A percentile compares a stretch with the other conserved stretches of the same genome.
phyloP scores from a whole-genome alignment of 2,888 invertebrate species.

The Chrysodeixis includens region DNA sequence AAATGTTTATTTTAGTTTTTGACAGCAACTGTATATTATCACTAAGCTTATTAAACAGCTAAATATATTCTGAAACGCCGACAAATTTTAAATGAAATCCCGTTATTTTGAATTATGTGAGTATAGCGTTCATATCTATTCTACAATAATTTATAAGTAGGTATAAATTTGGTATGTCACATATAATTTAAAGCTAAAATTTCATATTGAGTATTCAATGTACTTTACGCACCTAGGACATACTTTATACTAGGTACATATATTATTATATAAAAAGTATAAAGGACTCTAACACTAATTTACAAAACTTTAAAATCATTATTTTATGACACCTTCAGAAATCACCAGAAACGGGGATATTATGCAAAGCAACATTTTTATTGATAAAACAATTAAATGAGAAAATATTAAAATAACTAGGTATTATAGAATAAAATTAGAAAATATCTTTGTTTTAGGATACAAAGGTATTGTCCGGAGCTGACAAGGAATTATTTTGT shows the following conservation, averaged over 20 bases:
- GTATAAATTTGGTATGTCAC: slow-evolving; percentile 59
- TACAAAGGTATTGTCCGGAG: neutral
- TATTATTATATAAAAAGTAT: slow-evolving; percentile 56
- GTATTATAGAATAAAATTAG: slow-evolving; percentile 9
- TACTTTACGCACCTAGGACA: slow-evolving; percentile 45
- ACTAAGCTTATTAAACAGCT: neutral
- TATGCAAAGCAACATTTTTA: slow-evolving; percentile 37
- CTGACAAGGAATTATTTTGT: no score
- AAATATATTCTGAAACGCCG: neutral
- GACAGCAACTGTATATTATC: neutral
- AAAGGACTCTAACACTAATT: slow-evolving; percentile 61
- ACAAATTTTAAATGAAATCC: neutral
- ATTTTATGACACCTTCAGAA: slow-evolving; percentile 59
- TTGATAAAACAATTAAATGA: slow-evolving; percentile 3
- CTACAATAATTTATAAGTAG: slow-evolving; percentile 55
- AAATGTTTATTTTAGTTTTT: neutral
- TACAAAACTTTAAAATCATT: slow-evolving; percentile 62
- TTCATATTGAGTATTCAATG: slow-evolving; percentile 59
- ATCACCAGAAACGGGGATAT: slow-evolving; percentile 44
- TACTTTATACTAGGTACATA: slow-evolving; percentile 43
- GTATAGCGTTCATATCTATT: slow-evolving; percentile 41
- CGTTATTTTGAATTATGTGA: neutral
- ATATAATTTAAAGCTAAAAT: slow-evolving; percentile 59
- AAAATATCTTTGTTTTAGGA: neutral
- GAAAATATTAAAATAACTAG: neutral